phyloP scores from a whole-genome alignment of 2,888 invertebrate genomes.

The Deroplatys truncata region DNA sequence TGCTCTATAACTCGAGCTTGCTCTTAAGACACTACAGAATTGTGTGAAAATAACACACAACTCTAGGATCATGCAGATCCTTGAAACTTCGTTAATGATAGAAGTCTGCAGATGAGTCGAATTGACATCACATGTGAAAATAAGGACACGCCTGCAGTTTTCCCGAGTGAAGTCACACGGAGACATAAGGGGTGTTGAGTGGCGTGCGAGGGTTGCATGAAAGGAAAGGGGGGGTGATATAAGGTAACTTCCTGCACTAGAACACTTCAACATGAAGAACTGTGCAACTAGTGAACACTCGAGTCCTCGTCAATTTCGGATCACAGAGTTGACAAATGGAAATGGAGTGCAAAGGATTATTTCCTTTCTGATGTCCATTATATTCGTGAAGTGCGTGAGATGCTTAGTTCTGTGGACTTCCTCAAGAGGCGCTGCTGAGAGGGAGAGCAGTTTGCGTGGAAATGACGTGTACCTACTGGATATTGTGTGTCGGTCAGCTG shows the following conservation, averaged over 20 bases:
- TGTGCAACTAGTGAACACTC: not conserved
- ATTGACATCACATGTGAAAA: too few species aligned
- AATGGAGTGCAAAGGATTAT: not conserved
- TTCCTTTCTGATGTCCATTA: not conserved
- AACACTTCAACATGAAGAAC: not conserved
- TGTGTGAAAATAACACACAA: too few species aligned
- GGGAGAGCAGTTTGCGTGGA: not conserved
- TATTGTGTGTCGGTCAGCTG: too few species aligned
- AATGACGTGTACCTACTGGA: not conserved
- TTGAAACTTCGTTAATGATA: too few species aligned
- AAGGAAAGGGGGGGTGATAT: not conserved
- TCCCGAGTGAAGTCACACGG: too few species aligned
- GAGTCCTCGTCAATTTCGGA: too few species aligned
- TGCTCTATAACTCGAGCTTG: too few species aligned
- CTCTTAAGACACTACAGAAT: too few species aligned
- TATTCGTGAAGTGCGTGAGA: not conserved
- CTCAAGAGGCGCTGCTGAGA: not conserved
- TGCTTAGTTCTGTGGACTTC: not conserved
- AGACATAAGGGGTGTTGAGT: not conserved
- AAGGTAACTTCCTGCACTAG: not conserved
- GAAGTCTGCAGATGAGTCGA: too few species aligned
- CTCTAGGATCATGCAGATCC: too few species aligned
- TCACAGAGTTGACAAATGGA: not conserved
- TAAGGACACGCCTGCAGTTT: too few species aligned
- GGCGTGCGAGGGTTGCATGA: not conserved